phyloP scores from a whole-genome alignment of 2,888 invertebrate species.

The Lepeophtheirus nordmannii region DNA sequence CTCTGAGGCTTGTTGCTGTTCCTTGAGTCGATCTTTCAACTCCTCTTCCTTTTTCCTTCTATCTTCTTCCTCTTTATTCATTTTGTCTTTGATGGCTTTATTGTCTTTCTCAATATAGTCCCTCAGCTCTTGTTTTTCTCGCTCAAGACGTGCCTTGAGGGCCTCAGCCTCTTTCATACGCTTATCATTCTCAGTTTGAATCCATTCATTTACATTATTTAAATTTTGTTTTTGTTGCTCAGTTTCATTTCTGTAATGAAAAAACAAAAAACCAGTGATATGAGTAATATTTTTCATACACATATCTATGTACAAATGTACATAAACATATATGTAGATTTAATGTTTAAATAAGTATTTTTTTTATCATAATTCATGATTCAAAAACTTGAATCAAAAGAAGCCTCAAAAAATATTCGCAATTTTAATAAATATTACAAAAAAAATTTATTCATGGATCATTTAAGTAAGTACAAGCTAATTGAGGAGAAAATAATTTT shows the following conservation, averaged over 20 bases:
- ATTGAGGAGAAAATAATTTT: too few species aligned
- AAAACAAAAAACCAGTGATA: neutral
- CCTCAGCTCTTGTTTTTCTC: slow-evolving; percentile 20
- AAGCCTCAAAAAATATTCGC: too few species aligned
- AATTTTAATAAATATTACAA: too few species aligned
- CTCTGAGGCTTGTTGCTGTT: slow-evolving; percentile 11
- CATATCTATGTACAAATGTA: neutral
- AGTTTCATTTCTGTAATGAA: slow-evolving; percentile 18
- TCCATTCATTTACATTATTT: slow-evolving; percentile 21
- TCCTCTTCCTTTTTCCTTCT: slow-evolving; percentile 17
- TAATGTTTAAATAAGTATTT: too few species aligned
- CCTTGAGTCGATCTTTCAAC: slow-evolving; percentile 12
- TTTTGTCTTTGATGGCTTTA: slow-evolving; percentile 13
- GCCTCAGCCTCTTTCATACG: slow-evolving; percentile 19
- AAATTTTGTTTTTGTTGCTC: slow-evolving; percentile 10
- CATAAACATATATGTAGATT: too few species aligned
- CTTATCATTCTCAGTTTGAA: slow-evolving; percentile 19
- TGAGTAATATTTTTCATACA: neutral
- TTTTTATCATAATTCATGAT: too few species aligned
- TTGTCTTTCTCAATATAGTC: slow-evolving; percentile 24
- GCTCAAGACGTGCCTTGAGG: slow-evolving; percentile 4
- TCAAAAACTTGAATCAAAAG: too few species aligned
- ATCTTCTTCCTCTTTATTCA: slow-evolving; percentile 8
- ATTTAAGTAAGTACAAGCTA: too few species aligned
- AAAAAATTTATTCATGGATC: too few species aligned